Evolutionary conservation across 2,113 vertebrate species (phyloP).

Genomic region (Cairina moschata): DNA sequence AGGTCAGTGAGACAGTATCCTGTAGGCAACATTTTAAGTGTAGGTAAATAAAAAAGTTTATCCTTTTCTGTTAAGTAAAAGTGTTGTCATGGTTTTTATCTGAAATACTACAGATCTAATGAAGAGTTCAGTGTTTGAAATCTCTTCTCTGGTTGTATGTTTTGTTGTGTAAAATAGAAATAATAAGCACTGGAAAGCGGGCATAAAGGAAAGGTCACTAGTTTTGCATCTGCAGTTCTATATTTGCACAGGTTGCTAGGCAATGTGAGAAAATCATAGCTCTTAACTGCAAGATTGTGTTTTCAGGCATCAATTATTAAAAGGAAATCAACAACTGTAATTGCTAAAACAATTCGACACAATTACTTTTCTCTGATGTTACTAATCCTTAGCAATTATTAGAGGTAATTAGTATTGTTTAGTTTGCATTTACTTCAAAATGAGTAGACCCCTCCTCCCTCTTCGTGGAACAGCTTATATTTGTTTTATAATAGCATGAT

Average conservation of each 20-base stretch:
- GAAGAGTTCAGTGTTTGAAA: not conserved
- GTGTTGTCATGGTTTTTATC: not conserved
- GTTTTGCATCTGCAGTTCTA: conserved; percentile 74
- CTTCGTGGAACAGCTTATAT: not conserved
- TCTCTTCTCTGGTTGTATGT: not conserved
- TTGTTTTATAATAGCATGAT: not conserved
- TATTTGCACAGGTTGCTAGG: conserved; percentile 78
- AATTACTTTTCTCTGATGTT: not conserved
- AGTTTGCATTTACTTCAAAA: conserved; percentile 1
- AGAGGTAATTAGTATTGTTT: not conserved
- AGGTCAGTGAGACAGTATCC: not conserved
- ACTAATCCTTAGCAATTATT: not conserved
- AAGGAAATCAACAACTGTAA: conserved; percentile 53
- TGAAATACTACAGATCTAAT: not conserved
- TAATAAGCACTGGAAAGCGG: conserved; percentile 38
- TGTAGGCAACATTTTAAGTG: not conserved
- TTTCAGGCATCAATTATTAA: conserved; percentile 69
- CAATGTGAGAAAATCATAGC: conserved; percentile 71
- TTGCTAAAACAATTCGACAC: not conserved
- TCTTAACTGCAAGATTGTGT: conserved; percentile 47
- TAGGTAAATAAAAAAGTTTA: not conserved
- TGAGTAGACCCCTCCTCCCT: not conserved
- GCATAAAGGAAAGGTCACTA: conserved; percentile 71
- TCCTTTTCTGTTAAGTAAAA: not conserved
- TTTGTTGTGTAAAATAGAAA: conserved; percentile 3